Conservation (phyloP, 2,888 invertebrate genomes). For the Folsomia manolachei region DNA sequence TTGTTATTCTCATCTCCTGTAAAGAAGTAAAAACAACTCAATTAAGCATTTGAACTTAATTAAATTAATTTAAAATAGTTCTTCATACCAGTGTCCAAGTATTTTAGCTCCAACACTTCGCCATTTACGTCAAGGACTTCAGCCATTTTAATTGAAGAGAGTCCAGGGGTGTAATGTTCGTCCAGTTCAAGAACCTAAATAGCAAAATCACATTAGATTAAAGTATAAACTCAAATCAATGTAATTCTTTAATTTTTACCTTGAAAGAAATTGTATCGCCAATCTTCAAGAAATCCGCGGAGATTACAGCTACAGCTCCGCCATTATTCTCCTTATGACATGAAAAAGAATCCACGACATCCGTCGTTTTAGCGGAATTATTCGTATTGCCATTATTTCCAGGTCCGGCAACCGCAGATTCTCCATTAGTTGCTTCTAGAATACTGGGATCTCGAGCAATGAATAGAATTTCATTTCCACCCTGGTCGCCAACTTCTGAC, state of each 20-base stretch:
- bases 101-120: constrained; percentile 16
- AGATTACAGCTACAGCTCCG: background rate
- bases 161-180: constrained; percentile 27
- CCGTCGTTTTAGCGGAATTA: background rate
- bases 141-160: constrained; percentile 29
- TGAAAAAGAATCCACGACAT: background rate
- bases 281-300: background rate
- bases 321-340: background rate
- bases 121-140: constrained; percentile 20
- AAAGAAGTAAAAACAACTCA: background rate
- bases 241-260: constrained; percentile 8
- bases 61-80: constrained; percentile 2
- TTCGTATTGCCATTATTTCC: no score
- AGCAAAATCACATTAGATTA: background rate
- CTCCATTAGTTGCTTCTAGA: background rate
- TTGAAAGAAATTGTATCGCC: constrained; percentile 31
- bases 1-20: background rate
- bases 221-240: background rate
- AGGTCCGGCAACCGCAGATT: no score
- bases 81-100: no score
- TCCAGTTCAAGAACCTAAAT: constrained; percentile 32
- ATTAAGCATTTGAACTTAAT: background rate
- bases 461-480: no score
- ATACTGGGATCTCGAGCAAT: background rate
- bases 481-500: background rate